A percentile compares a stretch with the other conserved stretches of the same genome.
Conservation (phyloP, 2,797 vertebrate species). For the Hipposideros larvatus region DNA sequence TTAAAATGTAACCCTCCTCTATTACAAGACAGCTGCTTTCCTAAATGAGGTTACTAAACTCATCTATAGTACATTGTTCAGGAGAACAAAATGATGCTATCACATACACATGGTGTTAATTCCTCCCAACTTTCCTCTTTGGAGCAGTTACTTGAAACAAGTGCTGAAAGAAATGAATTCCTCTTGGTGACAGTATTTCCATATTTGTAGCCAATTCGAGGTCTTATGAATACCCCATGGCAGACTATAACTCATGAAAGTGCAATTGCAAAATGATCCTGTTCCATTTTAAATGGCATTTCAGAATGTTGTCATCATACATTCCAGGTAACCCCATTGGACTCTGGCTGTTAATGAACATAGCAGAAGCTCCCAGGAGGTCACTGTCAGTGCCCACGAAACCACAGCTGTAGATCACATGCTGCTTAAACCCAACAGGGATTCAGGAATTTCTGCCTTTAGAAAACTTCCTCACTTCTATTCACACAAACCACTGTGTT, state of each 20-base stretch:
- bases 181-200: conserved; percentile 61
- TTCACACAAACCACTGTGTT: background rate
- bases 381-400: background rate
- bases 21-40: conserved; percentile 68
- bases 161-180: conserved; percentile 57
- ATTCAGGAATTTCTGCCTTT: conserved; percentile 32
- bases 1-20: conserved; percentile 36
- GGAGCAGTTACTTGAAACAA: conserved; percentile 54
- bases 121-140: conserved; percentile 56
- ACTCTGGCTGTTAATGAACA: background rate
- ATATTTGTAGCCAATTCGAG: conserved; percentile 33
- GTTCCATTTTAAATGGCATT: conserved; percentile 55
- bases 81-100: background rate
- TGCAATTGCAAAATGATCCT: conserved; percentile 49
- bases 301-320: background rate
- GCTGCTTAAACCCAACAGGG: background rate
- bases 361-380: conserved; percentile 22
- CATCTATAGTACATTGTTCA: conserved; percentile 54
- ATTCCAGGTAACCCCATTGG: conserved; percentile 61
- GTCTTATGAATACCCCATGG: conserved; percentile 9
- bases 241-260: conserved; percentile 61
- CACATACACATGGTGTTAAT: conserved; percentile 30
- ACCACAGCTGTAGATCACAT: background rate
- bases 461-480: background rate
- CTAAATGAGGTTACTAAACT: conserved; percentile 59